A percentile compares a stretch with the other conserved stretches of the same genome.
Conservation (phyloP, 2,888 invertebrate species). For the Yponomeuta cagnagella region DNA sequence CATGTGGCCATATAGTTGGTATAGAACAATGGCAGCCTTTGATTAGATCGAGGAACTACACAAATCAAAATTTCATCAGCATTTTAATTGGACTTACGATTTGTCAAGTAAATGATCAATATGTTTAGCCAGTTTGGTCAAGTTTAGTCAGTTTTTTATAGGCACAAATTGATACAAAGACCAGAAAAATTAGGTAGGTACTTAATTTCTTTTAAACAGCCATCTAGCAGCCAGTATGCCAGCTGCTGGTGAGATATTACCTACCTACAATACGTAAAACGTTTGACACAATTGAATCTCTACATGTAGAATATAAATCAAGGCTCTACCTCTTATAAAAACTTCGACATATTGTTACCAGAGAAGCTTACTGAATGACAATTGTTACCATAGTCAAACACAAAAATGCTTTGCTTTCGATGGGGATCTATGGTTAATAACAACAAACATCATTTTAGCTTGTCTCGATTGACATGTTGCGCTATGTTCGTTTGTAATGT, state of each 20-base stretch:
- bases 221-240: not conserved
- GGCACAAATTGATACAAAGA: no score
- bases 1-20: no score
- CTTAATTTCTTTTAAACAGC: no score
- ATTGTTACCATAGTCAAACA: not conserved
- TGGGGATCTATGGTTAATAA: not conserved
- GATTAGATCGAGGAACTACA: no score
- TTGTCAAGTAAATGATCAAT: no score
- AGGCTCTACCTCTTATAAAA: conserved; percentile 2
- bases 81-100: no score
- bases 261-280: not conserved
- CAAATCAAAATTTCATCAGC: no score
- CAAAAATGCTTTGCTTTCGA: not conserved
- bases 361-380: not conserved
- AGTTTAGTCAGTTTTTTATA: no score
- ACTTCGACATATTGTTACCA: not conserved
- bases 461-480: not conserved
- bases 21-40: no score
- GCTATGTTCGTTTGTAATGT: not conserved
- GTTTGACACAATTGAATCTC: not conserved
- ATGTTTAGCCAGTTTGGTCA: no score
- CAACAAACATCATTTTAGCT: not conserved
- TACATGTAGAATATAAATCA: conserved; percentile 6
- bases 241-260: not conserved
- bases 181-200: no score